phyloP scores from a whole-genome alignment of 2,888 invertebrate genomes.

The Hyles lineata region DNA sequence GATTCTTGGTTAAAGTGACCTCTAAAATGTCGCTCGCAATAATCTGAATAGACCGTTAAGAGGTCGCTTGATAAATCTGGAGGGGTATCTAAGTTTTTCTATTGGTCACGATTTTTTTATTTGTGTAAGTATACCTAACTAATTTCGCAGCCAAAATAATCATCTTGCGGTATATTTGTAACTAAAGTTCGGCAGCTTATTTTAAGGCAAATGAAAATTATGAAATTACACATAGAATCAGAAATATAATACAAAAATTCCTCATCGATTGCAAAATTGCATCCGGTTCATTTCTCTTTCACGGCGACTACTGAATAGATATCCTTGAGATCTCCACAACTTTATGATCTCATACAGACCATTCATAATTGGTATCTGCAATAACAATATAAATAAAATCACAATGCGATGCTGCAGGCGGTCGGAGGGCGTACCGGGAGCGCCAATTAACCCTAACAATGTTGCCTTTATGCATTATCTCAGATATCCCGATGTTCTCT shows the following conservation, averaged over 20 bases:
- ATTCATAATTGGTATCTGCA: constrained; percentile 20
- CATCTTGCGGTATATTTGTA: too few species aligned
- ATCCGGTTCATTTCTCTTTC: constrained; percentile 8
- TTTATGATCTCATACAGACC: constrained; percentile 28
- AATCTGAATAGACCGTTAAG: too few species aligned
- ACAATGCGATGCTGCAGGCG: constrained; percentile 60
- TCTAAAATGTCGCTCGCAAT: too few species aligned
- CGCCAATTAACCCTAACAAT: constrained; percentile 72
- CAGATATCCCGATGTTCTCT: constrained; percentile 50
- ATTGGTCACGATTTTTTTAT: too few species aligned
- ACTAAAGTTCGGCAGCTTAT: too few species aligned
- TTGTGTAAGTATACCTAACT: too few species aligned
- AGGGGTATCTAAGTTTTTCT: too few species aligned
- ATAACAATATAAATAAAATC: constrained; percentile 47
- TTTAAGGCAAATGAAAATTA: too few species aligned
- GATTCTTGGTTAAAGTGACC: too few species aligned
- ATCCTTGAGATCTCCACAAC: constrained; percentile 19
- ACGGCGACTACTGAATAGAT: constrained; percentile 21
- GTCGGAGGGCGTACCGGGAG: constrained; percentile 64
- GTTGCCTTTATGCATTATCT: constrained; percentile 64
- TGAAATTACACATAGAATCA: not conserved
- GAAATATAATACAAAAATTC: not conserved
- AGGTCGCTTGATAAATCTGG: too few species aligned
- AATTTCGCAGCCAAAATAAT: too few species aligned
- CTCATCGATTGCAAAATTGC: not conserved